Percentiles rank a stretch among this genome's conserved stretches.
Evolutionary conservation across 2,888 invertebrate species (phyloP).

Genomic region (Chrysotoxum bicinctum): DNA sequence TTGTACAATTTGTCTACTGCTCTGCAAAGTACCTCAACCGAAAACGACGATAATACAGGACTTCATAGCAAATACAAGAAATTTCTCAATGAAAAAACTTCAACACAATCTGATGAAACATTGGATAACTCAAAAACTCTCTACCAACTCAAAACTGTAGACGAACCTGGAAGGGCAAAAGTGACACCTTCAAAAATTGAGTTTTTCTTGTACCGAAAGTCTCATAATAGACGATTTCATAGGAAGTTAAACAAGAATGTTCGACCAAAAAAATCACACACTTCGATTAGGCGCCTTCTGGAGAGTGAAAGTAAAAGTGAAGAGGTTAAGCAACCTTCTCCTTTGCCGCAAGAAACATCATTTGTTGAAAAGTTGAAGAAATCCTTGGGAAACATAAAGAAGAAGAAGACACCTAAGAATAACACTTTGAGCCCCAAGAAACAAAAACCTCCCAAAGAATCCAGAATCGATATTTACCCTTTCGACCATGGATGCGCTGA

Average conservation of each 20-base stretch:
- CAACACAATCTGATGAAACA: slow-evolving; percentile 64
- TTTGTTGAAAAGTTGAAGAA: slow-evolving; percentile 56
- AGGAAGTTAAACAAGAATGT: slow-evolving; percentile 82
- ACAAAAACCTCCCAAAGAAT: slow-evolving; percentile 34
- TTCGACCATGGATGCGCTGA: slow-evolving; percentile 87
- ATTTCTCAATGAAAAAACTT: slow-evolving; percentile 72
- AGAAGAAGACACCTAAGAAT: background rate
- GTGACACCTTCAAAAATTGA: slow-evolving; percentile 78
- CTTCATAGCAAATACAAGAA: slow-evolving; percentile 51
- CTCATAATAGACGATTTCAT: slow-evolving; percentile 75
- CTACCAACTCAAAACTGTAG: slow-evolving; percentile 76
- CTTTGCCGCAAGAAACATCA: slow-evolving; percentile 17
- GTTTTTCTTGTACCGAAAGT: slow-evolving; percentile 77
- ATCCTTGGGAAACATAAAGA: slow-evolving; percentile 17
- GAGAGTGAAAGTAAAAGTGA: slow-evolving; percentile 64
- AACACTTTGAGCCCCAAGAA: background rate
- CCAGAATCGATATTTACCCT: slow-evolving; percentile 85
- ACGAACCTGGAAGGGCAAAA: slow-evolving; percentile 59
- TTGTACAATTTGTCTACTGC: slow-evolving; percentile 74
- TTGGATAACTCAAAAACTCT: slow-evolving; percentile 74
- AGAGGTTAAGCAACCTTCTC: background rate
- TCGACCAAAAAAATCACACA: slow-evolving; percentile 51
- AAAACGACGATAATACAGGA: slow-evolving; percentile 76
- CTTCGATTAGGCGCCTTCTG: slow-evolving; percentile 44
- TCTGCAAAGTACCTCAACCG: slow-evolving; percentile 77